Base-by-base conservation (phyloP, 2,113 vertebrate genomes). In the Sylvicapra grimmia region DNA sequence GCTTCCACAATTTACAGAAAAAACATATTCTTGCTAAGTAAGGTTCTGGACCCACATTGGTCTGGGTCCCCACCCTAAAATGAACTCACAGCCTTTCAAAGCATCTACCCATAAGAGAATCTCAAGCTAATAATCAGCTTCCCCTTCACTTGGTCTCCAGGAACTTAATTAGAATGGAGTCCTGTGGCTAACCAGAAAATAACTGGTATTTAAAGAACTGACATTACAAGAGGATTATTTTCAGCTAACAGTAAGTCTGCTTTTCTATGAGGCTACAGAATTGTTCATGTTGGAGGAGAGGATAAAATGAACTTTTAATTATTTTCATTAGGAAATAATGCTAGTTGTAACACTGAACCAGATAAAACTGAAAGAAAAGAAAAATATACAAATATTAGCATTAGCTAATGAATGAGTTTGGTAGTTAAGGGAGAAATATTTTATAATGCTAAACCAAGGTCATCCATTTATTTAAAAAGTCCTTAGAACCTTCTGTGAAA, bases 221-320 rank as follows among this genome's bases (percentile, higher is more conserved):
- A 80, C 33, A 54, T 36, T 13, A 86, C 6, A 87, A 75, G 68
- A 82, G 8, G 40, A 56, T 90, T 90, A 58, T 84, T 94, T 90
- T 90, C 75, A 4, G 27, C 14, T 58, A 56, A 54, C 16, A 88
- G 53, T 47, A 92, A 90, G 11, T 61, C 79, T 80, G 61, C 15
- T 72, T 89, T 29, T 72, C 61, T 63, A 75, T 36, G 61, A 94
- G 23, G 27, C 31, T 88, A 58, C 65, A 72, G 31, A 58, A 89
- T 94, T 93, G 36, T 83, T 89, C 63, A 21, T 95, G 61, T 47
- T 19, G 56, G 15, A 86, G 53, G 33, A 40, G 2, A 49, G 36
- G 96, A 90, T 86, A 68, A 91, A 97, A 86, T 83, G 18, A 87
- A 89, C 80, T 79, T 92, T 79, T 63, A 82, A 82, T 95, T 94